Base-by-base conservation (phyloP, 2,888 invertebrate genomes). In the Drosophila siamana region DNA sequence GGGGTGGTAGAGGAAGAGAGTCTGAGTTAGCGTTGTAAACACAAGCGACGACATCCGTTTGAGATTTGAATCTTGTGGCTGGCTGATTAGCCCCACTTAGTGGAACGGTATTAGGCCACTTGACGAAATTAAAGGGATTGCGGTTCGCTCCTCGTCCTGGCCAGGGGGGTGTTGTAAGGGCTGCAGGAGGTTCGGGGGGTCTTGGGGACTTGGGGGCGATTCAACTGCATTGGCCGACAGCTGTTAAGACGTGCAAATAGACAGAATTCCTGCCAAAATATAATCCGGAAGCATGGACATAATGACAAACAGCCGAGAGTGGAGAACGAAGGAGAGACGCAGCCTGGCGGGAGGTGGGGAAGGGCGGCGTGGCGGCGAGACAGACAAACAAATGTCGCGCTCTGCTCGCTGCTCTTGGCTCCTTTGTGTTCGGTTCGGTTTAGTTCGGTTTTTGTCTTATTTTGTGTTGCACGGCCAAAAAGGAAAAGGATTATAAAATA, bases 401-500 rank as follows among this genome's bases (percentile, higher is more conserved):
- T 54, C 43, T 40, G 38, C 43, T 60, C 36, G n/a, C 13, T 36
- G 36, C 36, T 15, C 36, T 13, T 22, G 38, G 36, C 47, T 59
- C 38, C 56, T 78, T 78, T 73, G 55, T 59, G 41, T 47, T 62
- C 26, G n/a, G n/a, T n/a, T n/a, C n/a, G n/a, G n/a, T n/a, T n/a
- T n/a, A 9, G 55, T 24, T 55, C 28, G 43, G 8, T 47, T 68
- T 61, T 62, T 56, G 46, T 60, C 60, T 68, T 66, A 41, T 69
- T 66, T 63, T 44, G 63, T 57, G 61, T 75, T 62, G 72, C 26
- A 38, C 33, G 56, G 68, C 71, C 68, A 69, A 86, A 79, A 69
- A 74, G 88, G 87, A 84, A 86, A 85, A 82, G 89, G 85, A 86
- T 88, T 86, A 86, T 86, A 88, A 88, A 86, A 86, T 86, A 84